phyloP scores from a whole-genome alignment of 2,888 invertebrate species.

The Phyto melanocephala region DNA sequence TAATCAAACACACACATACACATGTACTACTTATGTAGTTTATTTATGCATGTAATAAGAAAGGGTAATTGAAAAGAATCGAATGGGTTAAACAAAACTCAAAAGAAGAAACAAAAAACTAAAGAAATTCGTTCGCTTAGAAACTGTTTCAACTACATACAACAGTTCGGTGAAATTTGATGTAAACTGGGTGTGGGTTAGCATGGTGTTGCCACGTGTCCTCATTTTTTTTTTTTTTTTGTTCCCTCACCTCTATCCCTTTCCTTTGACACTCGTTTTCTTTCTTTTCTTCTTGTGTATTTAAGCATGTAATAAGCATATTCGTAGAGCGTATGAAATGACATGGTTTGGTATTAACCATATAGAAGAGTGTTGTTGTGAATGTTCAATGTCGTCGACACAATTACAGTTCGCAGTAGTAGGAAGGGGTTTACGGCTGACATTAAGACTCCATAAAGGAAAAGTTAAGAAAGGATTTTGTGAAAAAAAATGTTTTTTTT shows the following conservation, averaged over 20 bases:
- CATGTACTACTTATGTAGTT: too few relatives aligned
- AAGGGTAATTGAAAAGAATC: conserved; percentile 79
- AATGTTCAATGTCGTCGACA: conserved; percentile 13
- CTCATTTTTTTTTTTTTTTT: not conserved
- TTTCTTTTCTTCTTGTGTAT: conserved; percentile 41
- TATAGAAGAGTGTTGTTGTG: not conserved
- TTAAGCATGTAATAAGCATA: conserved; percentile 59
- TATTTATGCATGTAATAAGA: conserved; percentile 68
- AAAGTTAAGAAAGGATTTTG: conserved; percentile 50
- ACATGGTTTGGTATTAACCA: not conserved
- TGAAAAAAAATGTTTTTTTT: conserved; percentile 45
- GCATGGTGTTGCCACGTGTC: conserved; percentile 64
- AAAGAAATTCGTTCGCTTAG: conserved; percentile 22
- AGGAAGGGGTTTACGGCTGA: conserved; percentile 20
- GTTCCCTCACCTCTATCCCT: not conserved
- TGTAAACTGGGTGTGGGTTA: conserved; percentile 53
- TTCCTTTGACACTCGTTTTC: not conserved
- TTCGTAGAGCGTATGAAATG: not conserved
- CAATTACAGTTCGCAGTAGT: conserved; percentile 37
- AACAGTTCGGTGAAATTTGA: conserved; percentile 56
- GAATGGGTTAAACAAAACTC: conserved; percentile 69
- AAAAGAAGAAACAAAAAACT: conserved; percentile 8
- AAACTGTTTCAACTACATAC: not conserved
- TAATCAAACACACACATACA: conserved; percentile 12
- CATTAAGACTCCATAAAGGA: conserved; percentile 54